Evolutionary conservation across 2,113 vertebrate genomes (phyloP).

Genomic region (Gadus macrocephalus): DNA sequence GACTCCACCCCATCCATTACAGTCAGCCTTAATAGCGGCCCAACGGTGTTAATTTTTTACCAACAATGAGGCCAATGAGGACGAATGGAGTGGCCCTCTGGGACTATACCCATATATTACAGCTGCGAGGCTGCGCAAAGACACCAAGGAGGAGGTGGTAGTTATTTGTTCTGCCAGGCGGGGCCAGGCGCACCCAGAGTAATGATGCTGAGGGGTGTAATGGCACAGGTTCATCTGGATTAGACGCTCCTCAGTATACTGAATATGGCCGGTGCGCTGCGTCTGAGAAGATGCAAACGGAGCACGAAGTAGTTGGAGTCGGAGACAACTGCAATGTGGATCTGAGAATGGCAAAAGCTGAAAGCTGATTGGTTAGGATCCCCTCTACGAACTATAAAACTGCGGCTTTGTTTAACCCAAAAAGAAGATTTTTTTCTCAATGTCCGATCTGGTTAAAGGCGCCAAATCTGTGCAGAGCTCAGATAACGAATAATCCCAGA

Average conservation of each 20-base stretch:
- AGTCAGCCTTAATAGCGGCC: constrained; percentile 15
- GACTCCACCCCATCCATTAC: constrained; percentile 17
- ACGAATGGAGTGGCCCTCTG: constrained; percentile 5
- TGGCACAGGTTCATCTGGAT: constrained; percentile 13
- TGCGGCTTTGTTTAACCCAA: no score
- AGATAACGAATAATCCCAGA: no score
- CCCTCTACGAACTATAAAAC: no score
- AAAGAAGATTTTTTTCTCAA: no score
- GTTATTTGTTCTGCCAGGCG: constrained; percentile 7
- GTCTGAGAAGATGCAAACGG: neutral
- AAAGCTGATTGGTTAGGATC: no score
- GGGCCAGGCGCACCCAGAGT: neutral
- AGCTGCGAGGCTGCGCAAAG: neutral
- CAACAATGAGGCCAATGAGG: constrained; percentile 24
- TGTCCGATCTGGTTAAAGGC: no score
- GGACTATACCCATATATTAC: constrained; percentile 11
- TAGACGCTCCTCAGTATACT: constrained; percentile 1
- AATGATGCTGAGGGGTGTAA: neutral
- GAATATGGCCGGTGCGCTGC: neutral
- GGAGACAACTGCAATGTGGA: no score
- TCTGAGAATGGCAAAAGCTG: no score
- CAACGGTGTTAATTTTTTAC: constrained; percentile 15
- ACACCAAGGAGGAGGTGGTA: neutral
- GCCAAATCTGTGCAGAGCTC: no score
- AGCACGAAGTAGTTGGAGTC: no score